Percentiles rank a stretch among this genome's conserved stretches.
Conservation (phyloP, 2,113 vertebrate species). For the Struthidea cinerea region DNA sequence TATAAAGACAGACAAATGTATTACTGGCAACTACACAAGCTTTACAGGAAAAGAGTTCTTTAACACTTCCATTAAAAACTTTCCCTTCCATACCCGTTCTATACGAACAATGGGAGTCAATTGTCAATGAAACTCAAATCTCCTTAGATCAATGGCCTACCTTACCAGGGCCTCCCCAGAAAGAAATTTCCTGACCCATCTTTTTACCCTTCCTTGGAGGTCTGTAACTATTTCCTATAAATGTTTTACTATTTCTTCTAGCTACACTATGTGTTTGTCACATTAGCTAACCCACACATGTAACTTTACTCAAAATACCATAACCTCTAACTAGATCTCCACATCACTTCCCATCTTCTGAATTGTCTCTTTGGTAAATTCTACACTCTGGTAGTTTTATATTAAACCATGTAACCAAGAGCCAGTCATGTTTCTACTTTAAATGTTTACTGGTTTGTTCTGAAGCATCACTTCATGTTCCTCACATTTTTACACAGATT, state of each 20-base stretch:
- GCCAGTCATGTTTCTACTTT: background rate
- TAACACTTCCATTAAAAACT: background rate
- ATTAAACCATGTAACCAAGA: background rate
- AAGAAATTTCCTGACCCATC: background rate
- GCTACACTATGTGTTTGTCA: background rate
- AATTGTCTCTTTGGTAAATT: background rate
- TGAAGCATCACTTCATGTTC: background rate
- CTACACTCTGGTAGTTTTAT: background rate
- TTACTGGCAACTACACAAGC: background rate
- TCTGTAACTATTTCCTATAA: constrained; percentile 8
- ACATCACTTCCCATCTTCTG: background rate
- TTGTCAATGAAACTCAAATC: background rate
- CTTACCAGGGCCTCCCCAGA: background rate
- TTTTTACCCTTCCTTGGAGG: constrained; percentile 30
- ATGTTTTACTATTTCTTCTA: constrained; percentile 14
- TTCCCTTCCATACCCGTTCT: background rate
- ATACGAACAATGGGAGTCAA: background rate
- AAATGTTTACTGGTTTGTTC: background rate
- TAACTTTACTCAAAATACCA: constrained; percentile 30
- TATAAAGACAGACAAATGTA: background rate
- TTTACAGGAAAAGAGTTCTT: background rate
- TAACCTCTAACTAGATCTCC: background rate
- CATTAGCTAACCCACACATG: background rate
- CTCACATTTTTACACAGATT: background rate
- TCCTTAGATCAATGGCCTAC: background rate